Evolutionary conservation across 2,797 vertebrate species (phyloP), one percentile per base, ranked within the genome.

Genomic region (Phalloptychus januarius): DNA sequence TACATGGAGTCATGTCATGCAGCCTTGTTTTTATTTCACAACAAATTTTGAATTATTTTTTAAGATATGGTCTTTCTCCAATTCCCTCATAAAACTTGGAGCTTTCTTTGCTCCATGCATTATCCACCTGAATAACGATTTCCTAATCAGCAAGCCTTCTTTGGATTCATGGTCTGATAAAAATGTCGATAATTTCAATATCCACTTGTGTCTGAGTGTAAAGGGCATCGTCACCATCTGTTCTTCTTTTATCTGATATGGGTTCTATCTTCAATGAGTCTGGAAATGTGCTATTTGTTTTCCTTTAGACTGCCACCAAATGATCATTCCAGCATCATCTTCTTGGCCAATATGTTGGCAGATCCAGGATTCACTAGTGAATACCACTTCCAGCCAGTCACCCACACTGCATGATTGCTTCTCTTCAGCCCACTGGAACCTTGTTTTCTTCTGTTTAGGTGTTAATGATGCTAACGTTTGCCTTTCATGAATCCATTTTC

Each of bases 391-490:
- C 40, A 70, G 67, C 67, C 67, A 44, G 28, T 44, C 67, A 70
- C 67, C 67, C 40, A 70, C 67, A 70, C 40, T 44, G 25, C 67
- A 7, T n/a, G 23, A 42, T 40, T 69, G 65, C 40, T n/a, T 69
- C 25, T n/a, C 38, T 44, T 70, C 38, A 42, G 67, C 67, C 67
- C 40, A 44, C 67, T 70, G 67, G 40, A 70, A 42, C 25, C 67
- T 70, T 44, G 40, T 70, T 70, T 44, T 70, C 67, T 44, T 70
- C 38, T 70, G 40, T 70, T 70, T 44, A 44, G 67, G 38, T 42
- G 38, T 42, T 70, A 70, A 70, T 70, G 11, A 70, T 70, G 67
- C 13, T 70, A n/a, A 42, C 23, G 11, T 44, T 70, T 70, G 25
- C 67, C 40, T 70, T 70, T 70, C 25, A 44, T 28, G 3, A 1